phyloP scores from a whole-genome alignment of 2,888 invertebrate genomes.

The Macrosiphum euphorbiae region DNA sequence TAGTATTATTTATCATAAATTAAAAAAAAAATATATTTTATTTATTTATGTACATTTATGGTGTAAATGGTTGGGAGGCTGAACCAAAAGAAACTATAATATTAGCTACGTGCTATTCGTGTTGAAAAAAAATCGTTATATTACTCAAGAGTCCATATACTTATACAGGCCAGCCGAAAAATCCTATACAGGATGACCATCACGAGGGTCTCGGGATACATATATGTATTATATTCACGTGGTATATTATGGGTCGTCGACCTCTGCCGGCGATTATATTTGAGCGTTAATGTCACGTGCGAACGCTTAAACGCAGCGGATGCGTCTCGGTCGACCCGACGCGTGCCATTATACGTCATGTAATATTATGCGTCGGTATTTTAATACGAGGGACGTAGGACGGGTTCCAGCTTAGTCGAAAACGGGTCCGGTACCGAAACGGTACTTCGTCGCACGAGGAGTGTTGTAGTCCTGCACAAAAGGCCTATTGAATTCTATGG shows the following conservation, averaged over 20 bases:
- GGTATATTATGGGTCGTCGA: background rate
- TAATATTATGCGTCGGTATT: background rate
- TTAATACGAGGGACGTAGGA: background rate
- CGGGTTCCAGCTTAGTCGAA: background rate
- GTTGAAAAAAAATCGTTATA: background rate
- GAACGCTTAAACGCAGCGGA: constrained; percentile 7
- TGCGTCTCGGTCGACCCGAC: background rate
- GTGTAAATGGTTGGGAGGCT: background rate
- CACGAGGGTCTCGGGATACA: background rate
- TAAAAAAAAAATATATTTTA: too few species aligned
- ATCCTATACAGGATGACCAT: background rate
- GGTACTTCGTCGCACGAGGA: background rate
- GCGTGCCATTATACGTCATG: background rate
- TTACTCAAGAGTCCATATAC: background rate
- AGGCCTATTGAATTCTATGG: background rate
- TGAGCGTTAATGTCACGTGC: constrained; percentile 19
- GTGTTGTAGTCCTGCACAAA: background rate
- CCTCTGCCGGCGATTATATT: background rate
- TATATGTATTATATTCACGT: background rate
- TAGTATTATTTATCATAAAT: too few species aligned
- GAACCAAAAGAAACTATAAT: background rate
- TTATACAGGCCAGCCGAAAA: background rate
- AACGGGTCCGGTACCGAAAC: background rate
- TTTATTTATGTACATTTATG: too few species aligned
- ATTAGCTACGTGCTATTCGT: background rate